Conservation (phyloP, 2,888 invertebrate species). For the Lithophane ornitopus region DNA sequence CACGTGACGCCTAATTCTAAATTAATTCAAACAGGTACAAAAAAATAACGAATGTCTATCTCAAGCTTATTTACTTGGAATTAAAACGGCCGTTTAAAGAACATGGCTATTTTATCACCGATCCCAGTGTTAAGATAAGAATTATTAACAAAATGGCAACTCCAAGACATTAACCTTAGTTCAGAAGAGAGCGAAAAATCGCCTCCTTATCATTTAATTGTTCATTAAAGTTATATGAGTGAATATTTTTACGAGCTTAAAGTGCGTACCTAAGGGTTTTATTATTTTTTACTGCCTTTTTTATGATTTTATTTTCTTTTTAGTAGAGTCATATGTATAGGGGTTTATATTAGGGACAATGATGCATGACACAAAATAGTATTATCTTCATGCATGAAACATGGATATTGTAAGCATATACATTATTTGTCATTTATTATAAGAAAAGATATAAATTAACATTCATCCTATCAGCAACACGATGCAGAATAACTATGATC, state of each 20-base stretch:
- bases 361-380: slow-evolving; percentile 11
- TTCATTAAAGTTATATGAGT: slow-evolving; percentile 43
- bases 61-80: slow-evolving; percentile 46
- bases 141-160: slow-evolving; percentile 51
- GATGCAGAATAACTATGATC: slow-evolving; percentile 12
- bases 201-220: slow-evolving; percentile 54
- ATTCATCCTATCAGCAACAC: slow-evolving; percentile 33
- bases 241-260: slow-evolving; percentile 44
- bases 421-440: slow-evolving; percentile 11
- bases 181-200: slow-evolving; percentile 37
- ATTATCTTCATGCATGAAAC: slow-evolving; percentile 1
- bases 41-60: slow-evolving; percentile 47
- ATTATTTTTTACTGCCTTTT: slow-evolving; percentile 31
- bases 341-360: not conserved
- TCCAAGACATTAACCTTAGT: slow-evolving; percentile 46
- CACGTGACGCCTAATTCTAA: slow-evolving; percentile 18
- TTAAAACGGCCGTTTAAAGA: slow-evolving; percentile 46
- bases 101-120: slow-evolving; percentile 51
- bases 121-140: slow-evolving; percentile 52
- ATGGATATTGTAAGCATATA: not conserved
- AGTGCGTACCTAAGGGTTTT: slow-evolving; percentile 41
- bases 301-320: slow-evolving; percentile 50
- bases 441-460: slow-evolving; percentile 29
- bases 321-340: not conserved
- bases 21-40: slow-evolving; percentile 29